A percentile compares a stretch with the other conserved stretches of the same genome.
phyloP scores from a whole-genome alignment of 2,888 invertebrate species.

The Trichopria drosophilae region DNA sequence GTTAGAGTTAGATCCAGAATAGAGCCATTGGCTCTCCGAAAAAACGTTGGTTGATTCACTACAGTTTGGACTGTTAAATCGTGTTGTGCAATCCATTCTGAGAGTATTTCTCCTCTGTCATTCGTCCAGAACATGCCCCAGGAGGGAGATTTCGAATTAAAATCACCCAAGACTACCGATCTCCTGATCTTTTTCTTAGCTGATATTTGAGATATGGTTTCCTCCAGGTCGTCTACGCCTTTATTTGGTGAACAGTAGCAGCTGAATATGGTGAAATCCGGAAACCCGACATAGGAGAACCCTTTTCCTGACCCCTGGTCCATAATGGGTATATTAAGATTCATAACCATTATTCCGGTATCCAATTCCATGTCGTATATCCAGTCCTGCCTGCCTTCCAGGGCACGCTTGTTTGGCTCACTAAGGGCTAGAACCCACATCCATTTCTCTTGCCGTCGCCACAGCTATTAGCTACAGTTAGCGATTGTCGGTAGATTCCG shows the following conservation, averaged over 20 bases:
- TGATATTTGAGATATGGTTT: too few relatives aligned
- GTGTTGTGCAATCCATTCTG: too few relatives aligned
- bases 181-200: too few relatives aligned
- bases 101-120: too few relatives aligned
- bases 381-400: too few relatives aligned
- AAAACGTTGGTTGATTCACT: conserved; percentile 30
- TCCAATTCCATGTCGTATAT: conserved; percentile 10
- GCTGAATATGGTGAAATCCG: conserved; percentile 14
- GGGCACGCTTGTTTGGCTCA: too few relatives aligned
- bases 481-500: background rate
- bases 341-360: conserved; percentile 6
- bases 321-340: background rate
- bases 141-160: too few relatives aligned
- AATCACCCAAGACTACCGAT: too few relatives aligned
- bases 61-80: conserved; percentile 18
- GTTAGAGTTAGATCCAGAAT: conserved; percentile 33
- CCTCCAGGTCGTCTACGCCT: conserved; percentile 4
- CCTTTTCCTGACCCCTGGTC: conserved; percentile 15
- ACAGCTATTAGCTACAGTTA: too few relatives aligned
- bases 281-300: conserved; percentile 22
- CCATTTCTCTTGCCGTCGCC: too few relatives aligned
- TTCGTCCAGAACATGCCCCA: too few relatives aligned
- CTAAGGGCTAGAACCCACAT: conserved; percentile 10
- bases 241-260: too few relatives aligned
- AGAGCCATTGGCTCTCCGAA: conserved; percentile 24